Conservation (phyloP, 1,140 invertebrate species). For the Calephelis virginiensis region DNA sequence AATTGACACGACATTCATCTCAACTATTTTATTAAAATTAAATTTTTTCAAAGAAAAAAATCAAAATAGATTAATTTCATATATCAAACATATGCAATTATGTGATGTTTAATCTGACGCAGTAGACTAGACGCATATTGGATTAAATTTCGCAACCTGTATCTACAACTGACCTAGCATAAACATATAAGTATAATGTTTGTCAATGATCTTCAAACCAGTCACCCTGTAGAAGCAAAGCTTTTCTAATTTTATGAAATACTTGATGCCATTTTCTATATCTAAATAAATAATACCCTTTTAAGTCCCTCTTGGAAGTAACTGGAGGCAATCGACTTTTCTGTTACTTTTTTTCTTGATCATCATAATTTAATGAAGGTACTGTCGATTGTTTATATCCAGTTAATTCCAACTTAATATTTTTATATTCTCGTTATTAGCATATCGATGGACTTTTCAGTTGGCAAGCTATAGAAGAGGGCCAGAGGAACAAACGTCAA, state of each 20-base stretch:
- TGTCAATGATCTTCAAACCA: no score
- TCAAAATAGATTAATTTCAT: no score
- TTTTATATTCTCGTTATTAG: constrained; percentile 52
- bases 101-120: no score
- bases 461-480: constrained; percentile 42
- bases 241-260: constrained; percentile 18
- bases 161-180: no score
- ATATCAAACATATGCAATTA: no score
- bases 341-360: constrained; percentile 21
- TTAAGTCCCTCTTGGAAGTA: constrained; percentile 39
- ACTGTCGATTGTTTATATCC: neutral
- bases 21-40: no score
- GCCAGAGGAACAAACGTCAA: constrained; percentile 33
- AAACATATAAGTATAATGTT: no score
- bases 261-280: constrained; percentile 51
- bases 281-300: constrained; percentile 44
- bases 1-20: no score
- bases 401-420: constrained; percentile 27
- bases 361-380: neutral
- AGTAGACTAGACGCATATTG: no score
- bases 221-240: neutral
- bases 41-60: no score
- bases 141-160: no score
- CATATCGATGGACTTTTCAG: constrained; percentile 75
- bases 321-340: constrained; percentile 28